phyloP scores from a whole-genome alignment of 1,140 invertebrate genomes.

The Drosophila ercepeae region DNA sequence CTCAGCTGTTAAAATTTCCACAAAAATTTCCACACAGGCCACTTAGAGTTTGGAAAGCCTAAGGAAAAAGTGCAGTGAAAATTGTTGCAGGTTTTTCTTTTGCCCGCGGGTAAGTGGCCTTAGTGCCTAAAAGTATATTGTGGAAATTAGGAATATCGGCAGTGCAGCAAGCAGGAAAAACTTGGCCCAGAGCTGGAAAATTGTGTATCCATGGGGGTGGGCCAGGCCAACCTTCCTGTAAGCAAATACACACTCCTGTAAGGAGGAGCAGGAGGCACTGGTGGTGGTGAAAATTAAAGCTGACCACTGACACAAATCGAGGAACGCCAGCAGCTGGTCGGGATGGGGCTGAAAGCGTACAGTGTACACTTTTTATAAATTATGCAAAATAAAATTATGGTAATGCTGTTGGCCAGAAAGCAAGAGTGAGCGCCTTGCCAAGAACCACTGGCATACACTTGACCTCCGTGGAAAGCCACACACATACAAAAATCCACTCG shows the following conservation, averaged over 20 bases:
- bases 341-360: background rate
- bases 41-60: background rate
- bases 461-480: constrained; percentile 23
- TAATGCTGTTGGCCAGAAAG: constrained; percentile 46
- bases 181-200: constrained; percentile 53
- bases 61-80: constrained; percentile 3
- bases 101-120: constrained; percentile 29
- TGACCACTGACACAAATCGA: constrained; percentile 47
- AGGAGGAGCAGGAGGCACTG: constrained; percentile 4
- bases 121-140: constrained; percentile 15
- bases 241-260: constrained; percentile 49
- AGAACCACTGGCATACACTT: constrained; percentile 29
- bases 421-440: constrained; percentile 40
- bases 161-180: constrained; percentile 18
- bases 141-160: background rate
- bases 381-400: constrained; percentile 60
- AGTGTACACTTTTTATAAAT: constrained; percentile 24
- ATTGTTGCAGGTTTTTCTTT: background rate
- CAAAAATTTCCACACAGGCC: background rate
- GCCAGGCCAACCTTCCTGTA: constrained; percentile 10
- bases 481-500: constrained; percentile 35
- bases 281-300: constrained; percentile 22
- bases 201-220: constrained; percentile 63
- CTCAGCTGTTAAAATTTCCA: constrained; percentile 24
- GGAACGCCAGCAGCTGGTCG: constrained; percentile 1